Base-by-base conservation (phyloP, 1,140 invertebrate genomes). In the Asbolus verrucosus region DNA sequence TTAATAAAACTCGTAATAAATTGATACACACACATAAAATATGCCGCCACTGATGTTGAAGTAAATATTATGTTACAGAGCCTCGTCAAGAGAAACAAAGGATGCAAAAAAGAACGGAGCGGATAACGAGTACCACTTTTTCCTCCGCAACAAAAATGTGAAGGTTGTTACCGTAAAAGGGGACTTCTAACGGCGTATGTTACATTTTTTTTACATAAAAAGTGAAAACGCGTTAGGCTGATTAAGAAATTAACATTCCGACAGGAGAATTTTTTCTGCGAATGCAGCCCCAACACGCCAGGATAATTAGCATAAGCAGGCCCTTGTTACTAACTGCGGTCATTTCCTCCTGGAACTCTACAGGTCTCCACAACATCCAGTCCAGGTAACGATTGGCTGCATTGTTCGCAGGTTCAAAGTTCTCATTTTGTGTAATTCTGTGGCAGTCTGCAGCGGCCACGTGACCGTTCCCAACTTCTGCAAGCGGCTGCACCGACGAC, bases 361-460 rank as follows among this genome's bases (percentile, higher is more conserved):
- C 46, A 54, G 46, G 46, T 54, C 46, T 19, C 21, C 21, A 2
- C 24, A 54, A 54, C 27, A 21, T 54, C 46, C 46, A 27, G 21
- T 54, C 21, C 41, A n/a, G 14, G 16, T 16, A 46, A 18, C n/a
- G 11, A 8, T 21, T n/a, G n/a, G 18, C 4, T 21, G 14, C 18
- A 13, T 54, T 13, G 8, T 8, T 21, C 46, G 9, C 2, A 54
- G 27, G 21, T 54, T 54, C 46, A 54, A 54, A 54, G 46, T 54
- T 11, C 46, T 54, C 46, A 19, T 46, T 46, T 46, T 46, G 16
- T 16, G 41, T 36, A 61, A 61, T 30, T 61, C 33, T 36, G 14
- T 60, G 46, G 31, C 59, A 68, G 31, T 38, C 68, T 70, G 68
- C 68, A 70, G 31, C 65, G 68, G 8, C 15, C 60, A 65, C 68